Base-by-base conservation (phyloP, 1,140 invertebrate genomes). In the Temnothorax curvispinosus region DNA sequence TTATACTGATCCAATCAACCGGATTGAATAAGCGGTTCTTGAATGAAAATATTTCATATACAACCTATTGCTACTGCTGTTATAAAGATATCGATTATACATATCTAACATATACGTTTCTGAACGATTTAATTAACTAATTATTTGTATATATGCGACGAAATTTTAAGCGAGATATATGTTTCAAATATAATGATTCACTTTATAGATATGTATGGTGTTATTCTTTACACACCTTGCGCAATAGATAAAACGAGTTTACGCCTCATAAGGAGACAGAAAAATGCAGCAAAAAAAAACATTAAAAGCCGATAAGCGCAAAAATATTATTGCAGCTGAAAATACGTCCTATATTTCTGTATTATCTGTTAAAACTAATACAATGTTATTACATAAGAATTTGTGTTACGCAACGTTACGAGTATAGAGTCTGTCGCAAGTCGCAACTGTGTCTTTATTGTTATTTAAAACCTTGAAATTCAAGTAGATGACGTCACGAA, bases 21-120 rank as follows among this genome's bases (percentile, higher is more conserved):
- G 38, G 21, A 64, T 76, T 77, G 41, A 41, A 62, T 77, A 64
- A 80, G 13, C 0, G 13, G 8, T 78, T 78, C 32, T 78, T 52
- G 32, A 78, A 80, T 81, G 13, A 69, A 69, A 69, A 41, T 13
- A 13, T 64, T 58, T 50, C 5, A 38, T 69, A 69, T 41, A 3
- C 11, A 47, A 38, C 32, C 38, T 27, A 27, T 27, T 50, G n/a
- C 32, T 13, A 11, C 50, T 13, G 27, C 27, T 50, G 41, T 35
- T 38, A 52, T 32, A 47, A 15, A 76, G 2, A 60, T 21, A 27
- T 58, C 2, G 7, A 58, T 41, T 58, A 15, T 8, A 7, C 3
- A 54, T n/a, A 35, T 56, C 2, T n/a, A 18, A 75, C 35, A 7
- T 21, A 44, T 27, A 58, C 15, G 13, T n/a, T 38, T 41, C 0